Percentiles rank a stretch among this genome's conserved stretches.
Evolutionary conservation across 2,888 invertebrate genomes (phyloP).

Genomic region (Crioceris asparagi): DNA sequence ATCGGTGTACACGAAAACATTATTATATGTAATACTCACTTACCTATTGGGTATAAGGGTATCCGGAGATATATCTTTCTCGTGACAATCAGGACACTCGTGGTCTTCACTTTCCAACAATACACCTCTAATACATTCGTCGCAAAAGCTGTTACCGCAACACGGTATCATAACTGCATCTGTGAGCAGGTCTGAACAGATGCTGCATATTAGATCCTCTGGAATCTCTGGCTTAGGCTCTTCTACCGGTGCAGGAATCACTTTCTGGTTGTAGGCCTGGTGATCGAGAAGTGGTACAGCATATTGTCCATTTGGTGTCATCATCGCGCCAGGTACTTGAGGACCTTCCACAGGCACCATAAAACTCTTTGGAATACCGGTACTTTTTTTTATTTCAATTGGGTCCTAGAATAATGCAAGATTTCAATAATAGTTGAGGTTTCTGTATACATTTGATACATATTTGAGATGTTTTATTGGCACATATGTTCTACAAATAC

Average conservation of each 20-base stretch:
- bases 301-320: slow-evolving; percentile 78
- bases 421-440: no score
- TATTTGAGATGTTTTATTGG: no score
- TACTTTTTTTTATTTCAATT: slow-evolving; percentile 81
- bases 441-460: no score
- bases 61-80: slow-evolving; percentile 85
- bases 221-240: slow-evolving; percentile 67
- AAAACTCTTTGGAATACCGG: slow-evolving; percentile 95
- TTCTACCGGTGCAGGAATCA: slow-evolving; percentile 39
- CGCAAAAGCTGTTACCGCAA: slow-evolving; percentile 97
- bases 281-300: slow-evolving; percentile 83
- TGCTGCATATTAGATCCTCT: slow-evolving; percentile 80
- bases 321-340: slow-evolving; percentile 80
- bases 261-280: slow-evolving; percentile 62
- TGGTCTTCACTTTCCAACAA: slow-evolving; percentile 89
- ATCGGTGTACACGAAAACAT: no score
- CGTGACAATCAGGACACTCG: slow-evolving; percentile 89
- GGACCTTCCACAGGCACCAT: slow-evolving; percentile 89
- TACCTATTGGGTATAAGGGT: slow-evolving; percentile 76
- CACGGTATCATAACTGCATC: slow-evolving; percentile 98
- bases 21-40: slow-evolving; percentile 1
- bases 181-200: slow-evolving; percentile 84
- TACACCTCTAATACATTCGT: slow-evolving; percentile 90
- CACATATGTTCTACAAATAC: no score
- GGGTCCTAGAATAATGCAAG: slow-evolving; percentile 44